phyloP scores from a whole-genome alignment of 2,797 vertebrate genomes.

The Sebastes taczanowskii region DNA sequence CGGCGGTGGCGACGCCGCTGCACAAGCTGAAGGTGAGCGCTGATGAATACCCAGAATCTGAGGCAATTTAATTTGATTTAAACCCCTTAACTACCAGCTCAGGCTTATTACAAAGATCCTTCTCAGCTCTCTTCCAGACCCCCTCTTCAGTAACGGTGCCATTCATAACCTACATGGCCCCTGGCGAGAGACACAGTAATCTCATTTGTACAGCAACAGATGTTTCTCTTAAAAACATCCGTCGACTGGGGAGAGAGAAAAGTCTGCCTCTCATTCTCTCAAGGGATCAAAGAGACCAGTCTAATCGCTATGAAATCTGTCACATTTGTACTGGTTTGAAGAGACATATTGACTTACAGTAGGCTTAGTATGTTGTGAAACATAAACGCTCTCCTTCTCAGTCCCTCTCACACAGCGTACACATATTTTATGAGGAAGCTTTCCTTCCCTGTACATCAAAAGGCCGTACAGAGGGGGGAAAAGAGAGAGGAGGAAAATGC shows the following conservation, averaged over 20 bases:
- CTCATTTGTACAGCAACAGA: conserved; percentile 80
- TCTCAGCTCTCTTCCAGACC: conserved; percentile 58
- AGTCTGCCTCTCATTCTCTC: conserved; percentile 68
- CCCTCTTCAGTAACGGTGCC: conserved; percentile 53
- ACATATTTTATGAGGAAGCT: conserved; percentile 55
- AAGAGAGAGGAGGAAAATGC: conserved; percentile 45
- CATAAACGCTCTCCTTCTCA: conserved; percentile 29
- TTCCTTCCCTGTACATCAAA: conserved; percentile 69
- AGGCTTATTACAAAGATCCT: conserved; percentile 68
- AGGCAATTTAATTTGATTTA: conserved; percentile 63
- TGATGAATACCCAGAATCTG: conserved; percentile 57
- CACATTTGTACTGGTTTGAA: conserved; percentile 66
- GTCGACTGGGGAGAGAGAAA: conserved; percentile 65
- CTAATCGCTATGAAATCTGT: conserved; percentile 70
- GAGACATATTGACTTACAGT: conserved; percentile 69
- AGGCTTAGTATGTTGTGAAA: conserved; percentile 47
- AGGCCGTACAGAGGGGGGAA: background rate
- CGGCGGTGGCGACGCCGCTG: background rate
- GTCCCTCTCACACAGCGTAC: conserved; percentile 10
- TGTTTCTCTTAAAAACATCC: conserved; percentile 81
- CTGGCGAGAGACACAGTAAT: conserved; percentile 72
- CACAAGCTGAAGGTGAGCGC: conserved; percentile 49
- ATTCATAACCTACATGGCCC: conserved; percentile 74
- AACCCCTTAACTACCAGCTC: conserved; percentile 55
- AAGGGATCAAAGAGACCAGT: conserved; percentile 70